Evolutionary conservation across 1,140 invertebrate genomes (phyloP).

Genomic region (Marisa cornuarietis): DNA sequence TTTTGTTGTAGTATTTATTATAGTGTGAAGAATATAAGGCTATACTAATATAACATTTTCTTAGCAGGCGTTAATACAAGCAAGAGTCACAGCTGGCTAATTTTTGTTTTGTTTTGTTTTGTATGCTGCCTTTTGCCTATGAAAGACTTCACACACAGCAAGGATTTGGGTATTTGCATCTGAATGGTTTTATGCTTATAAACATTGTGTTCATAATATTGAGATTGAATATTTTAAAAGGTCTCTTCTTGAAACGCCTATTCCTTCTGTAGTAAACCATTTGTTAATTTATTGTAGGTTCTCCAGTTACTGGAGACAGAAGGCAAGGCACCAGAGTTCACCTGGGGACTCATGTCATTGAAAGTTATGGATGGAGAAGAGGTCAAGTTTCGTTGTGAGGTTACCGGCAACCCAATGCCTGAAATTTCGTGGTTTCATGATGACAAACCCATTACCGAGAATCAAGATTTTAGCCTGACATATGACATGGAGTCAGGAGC

Average conservation of each 20-base stretch:
- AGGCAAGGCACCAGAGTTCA: slow-evolving; percentile 78
- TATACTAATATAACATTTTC: no score
- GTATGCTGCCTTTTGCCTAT: neutral
- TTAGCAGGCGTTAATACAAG: no score
- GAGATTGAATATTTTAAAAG: neutral
- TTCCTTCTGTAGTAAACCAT: slow-evolving; percentile 21
- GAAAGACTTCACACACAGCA: neutral
- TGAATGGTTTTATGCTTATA: no score
- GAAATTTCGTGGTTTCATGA: slow-evolving; percentile 71
- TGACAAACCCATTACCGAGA: slow-evolving; percentile 77
- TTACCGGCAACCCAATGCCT: slow-evolving; percentile 53
- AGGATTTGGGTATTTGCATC: no score
- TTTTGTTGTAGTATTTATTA: neutral
- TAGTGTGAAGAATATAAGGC: no score
- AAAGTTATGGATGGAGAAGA: slow-evolving; percentile 94
- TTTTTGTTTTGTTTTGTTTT: neutral
- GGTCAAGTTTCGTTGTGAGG: slow-evolving; percentile 73
- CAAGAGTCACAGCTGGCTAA: neutral
- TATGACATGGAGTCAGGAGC: slow-evolving; percentile 54
- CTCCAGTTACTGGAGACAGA: slow-evolving; percentile 61
- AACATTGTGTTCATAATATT: no score
- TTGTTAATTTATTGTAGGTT: slow-evolving; percentile 20
- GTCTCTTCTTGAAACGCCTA: slow-evolving; percentile 15
- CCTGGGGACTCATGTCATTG: slow-evolving; percentile 75
- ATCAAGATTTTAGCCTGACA: slow-evolving; percentile 59